phyloP scores from a whole-genome alignment of 2,888 invertebrate genomes.

The Polyploca ridens region DNA sequence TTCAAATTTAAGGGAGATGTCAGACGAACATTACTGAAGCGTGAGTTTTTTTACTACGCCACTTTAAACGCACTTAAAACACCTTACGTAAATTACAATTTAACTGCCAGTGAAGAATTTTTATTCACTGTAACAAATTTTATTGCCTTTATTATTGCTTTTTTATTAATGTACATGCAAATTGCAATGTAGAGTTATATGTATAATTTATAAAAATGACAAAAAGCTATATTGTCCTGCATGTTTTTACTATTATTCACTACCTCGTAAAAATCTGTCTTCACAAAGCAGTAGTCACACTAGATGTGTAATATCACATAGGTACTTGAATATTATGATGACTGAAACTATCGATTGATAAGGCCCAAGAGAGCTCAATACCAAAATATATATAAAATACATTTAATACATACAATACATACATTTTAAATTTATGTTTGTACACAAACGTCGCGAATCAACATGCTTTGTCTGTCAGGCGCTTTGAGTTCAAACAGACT shows the following conservation, averaged over 20 bases:
- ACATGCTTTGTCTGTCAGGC: conserved; percentile 24
- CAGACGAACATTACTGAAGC: conserved; percentile 22
- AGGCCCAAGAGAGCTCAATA: neutral
- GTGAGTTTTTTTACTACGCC: conserved; percentile 16
- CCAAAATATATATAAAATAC: too few relatives aligned
- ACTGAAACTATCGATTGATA: neutral
- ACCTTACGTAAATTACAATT: conserved; percentile 8
- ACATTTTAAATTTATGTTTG: conserved; percentile 23
- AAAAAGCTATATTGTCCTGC: too few relatives aligned
- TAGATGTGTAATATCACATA: too few relatives aligned
- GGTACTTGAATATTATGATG: neutral
- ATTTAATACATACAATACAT: too few relatives aligned
- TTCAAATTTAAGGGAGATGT: conserved; percentile 27
- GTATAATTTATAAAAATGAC: too few relatives aligned
- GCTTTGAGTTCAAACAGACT: conserved; percentile 57
- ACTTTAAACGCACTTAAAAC: conserved; percentile 7
- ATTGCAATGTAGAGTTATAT: neutral
- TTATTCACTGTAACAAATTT: neutral
- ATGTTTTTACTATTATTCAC: too few relatives aligned
- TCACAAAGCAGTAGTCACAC: too few relatives aligned
- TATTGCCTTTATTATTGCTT: conserved; percentile 1
- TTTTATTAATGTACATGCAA: neutral
- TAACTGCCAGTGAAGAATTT: neutral
- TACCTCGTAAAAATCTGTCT: too few relatives aligned
- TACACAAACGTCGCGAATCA: neutral